Base-by-base conservation (phyloP, 2,888 invertebrate genomes). In the Ceraclea dissimilis region DNA sequence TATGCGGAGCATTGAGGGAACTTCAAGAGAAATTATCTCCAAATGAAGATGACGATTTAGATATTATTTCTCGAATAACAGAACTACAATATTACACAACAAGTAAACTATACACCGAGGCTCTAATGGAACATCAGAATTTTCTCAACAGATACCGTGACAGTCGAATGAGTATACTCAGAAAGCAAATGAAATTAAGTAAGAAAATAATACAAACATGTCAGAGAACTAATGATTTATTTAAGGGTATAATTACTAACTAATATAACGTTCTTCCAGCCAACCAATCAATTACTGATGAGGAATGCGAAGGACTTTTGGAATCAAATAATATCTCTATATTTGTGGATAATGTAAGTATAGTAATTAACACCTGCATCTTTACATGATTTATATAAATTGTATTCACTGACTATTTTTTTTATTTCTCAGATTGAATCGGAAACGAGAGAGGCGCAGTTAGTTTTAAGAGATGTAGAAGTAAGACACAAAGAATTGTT, bases 401-500 rank as follows among this genome's bases (percentile, higher is more conserved):
- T n/a, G n/a, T n/a, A n/a, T n/a, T n/a, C 10, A 26, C 26, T 26
- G 26, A 26, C 4, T 6, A 26, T 4, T 26, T 26, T 4, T 6
- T 26, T 26, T n/a, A 39, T 34, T 65, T 68, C 54, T 6, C 69
- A 92, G 88, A 85, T 92, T 70, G 80, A 88, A 66, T 83, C 85
- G 63, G 88, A 92, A 70, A 90, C 90, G 52, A 82, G 83, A 66
- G 82, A 85, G 70, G 91, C 90, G 39, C 84, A 83, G 63, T 74
- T 76, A 63, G 83, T 85, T 68, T 76, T 94, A 66, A 84, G 85
- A 62, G 91, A 90, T 66, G 85, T 91, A 63, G 86, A 92, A 76
- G 84, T 83, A 62, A 79, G 93, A 52, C 92, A 90, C 70, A 83
- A 85, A 64, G 90, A 93, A 72, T 80, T 94, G 63, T 70, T 86